These are phyloP conservation scores for Pimpla rufipes DNA, from an alignment of 2,888 invertebrate genomes.

Conservation along the genomic window DNA sequence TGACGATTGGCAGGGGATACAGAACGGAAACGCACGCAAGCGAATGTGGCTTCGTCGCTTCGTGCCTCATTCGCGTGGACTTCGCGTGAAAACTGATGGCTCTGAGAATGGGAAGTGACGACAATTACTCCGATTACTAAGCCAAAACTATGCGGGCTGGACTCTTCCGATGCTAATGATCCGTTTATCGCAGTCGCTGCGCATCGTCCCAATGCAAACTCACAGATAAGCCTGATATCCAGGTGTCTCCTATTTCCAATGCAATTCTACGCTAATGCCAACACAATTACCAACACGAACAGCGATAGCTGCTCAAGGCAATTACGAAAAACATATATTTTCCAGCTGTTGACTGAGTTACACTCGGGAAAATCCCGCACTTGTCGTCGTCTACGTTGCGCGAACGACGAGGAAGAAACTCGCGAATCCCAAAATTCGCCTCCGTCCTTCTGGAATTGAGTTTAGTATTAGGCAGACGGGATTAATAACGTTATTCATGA, in stretches of 20 bases:
- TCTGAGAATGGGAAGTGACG: conserved; percentile 3
- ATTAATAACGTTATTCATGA: conserved; percentile 85
- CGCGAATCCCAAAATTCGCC: conserved; percentile 47
- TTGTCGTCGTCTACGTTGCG: conserved; percentile 32
- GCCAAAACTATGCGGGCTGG: conserved; percentile 69
- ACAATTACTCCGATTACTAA: conserved; percentile 4
- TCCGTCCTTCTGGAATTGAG: conserved; percentile 62
- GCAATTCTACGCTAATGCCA: conserved; percentile 11
- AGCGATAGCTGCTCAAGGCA: not conserved
- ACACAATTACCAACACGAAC: conserved; percentile 11
- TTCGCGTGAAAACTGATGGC: conserved; percentile 3
- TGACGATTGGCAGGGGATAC: not conserved
- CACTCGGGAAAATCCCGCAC: conserved; percentile 11
- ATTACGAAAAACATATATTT: conserved; percentile 9
- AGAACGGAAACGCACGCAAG: not conserved
- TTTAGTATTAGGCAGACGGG: conserved; percentile 73
- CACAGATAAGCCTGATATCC: conserved; percentile 72
- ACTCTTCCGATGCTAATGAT: conserved; percentile 80
- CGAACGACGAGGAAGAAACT: conserved; percentile 33
- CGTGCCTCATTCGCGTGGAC: not conserved
- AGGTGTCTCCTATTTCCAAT: conserved; percentile 3
- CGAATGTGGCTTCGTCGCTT: not conserved
- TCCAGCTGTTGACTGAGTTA: not conserved
- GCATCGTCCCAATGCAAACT: conserved; percentile 72
- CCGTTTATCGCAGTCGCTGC: conserved; percentile 79